Evolutionary conservation across 2,113 vertebrate genomes (phyloP).

Genomic region (Jacana jacana): DNA sequence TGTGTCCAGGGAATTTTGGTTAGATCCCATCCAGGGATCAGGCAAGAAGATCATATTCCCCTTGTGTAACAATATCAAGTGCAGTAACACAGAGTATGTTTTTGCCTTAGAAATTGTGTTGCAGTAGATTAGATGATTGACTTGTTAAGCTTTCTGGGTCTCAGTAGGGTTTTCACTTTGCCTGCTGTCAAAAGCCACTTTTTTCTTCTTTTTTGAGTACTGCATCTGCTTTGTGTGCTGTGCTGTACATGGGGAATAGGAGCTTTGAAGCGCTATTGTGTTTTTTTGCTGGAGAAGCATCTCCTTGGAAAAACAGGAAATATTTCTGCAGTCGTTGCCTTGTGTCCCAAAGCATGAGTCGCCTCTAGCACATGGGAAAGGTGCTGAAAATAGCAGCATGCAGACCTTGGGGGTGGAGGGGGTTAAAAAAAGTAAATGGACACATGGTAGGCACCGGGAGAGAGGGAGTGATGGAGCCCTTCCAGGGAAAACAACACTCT

Average conservation of each 20-base stretch:
- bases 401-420: not conserved
- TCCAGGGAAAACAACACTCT: conserved; percentile 58
- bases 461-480: conserved; percentile 44
- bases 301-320: conserved; percentile 40
- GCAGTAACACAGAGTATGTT: not conserved
- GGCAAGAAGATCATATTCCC: rapidly evolving
- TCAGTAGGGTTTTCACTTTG: not conserved
- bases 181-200: not conserved
- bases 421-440: conserved; percentile 4
- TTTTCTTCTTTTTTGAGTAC: not conserved
- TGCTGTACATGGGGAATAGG: not conserved
- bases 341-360: conserved; percentile 20
- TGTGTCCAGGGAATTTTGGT: not conserved
- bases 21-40: too few relatives aligned
- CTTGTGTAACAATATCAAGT: not conserved
- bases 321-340: conserved; percentile 51
- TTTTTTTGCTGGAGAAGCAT: not conserved
- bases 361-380: conserved; percentile 42
- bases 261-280: not conserved
- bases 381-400: conserved; percentile 38
- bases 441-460: conserved; percentile 54
- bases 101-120: not conserved
- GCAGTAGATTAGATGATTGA: not conserved
- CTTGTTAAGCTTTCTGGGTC: not conserved
- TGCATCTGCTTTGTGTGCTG: not conserved